phyloP scores from a whole-genome alignment of 2,113 vertebrate genomes.

The Mustela nigripes region DNA sequence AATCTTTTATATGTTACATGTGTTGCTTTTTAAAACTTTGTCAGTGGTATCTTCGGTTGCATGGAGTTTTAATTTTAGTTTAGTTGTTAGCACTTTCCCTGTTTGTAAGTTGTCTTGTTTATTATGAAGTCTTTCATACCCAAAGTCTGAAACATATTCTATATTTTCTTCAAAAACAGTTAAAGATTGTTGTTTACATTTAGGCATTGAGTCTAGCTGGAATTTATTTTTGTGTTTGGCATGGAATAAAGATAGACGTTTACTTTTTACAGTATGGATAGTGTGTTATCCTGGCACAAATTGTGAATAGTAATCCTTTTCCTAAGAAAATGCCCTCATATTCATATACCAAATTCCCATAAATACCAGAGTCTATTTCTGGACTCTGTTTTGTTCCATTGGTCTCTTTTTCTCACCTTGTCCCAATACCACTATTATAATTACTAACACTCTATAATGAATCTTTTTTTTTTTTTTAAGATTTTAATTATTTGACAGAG shows the following conservation, averaged over 20 bases:
- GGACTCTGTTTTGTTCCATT: neutral
- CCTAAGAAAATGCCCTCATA: neutral
- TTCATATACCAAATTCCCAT: neutral
- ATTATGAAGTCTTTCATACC: neutral
- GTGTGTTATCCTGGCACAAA: neutral
- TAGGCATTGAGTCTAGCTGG: neutral
- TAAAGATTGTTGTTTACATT: neutral
- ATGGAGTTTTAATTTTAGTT: neutral
- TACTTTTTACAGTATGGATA: neutral
- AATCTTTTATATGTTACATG: neutral
- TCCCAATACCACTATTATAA: neutral
- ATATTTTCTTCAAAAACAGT: slow-evolving; percentile 12
- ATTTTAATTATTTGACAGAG: no score
- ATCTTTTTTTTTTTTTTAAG: no score
- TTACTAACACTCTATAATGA: neutral
- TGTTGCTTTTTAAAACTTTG: neutral
- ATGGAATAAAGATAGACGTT: neutral
- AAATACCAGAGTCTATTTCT: neutral
- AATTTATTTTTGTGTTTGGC: neutral
- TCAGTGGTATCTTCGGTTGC: neutral
- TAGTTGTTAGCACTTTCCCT: neutral
- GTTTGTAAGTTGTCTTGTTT: neutral
- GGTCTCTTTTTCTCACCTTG: neutral
- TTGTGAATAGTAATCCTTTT: neutral
- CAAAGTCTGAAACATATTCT: neutral